Evolutionary conservation across 1,140 invertebrate species (phyloP).

Genomic region (Octopus sinensis): DNA sequence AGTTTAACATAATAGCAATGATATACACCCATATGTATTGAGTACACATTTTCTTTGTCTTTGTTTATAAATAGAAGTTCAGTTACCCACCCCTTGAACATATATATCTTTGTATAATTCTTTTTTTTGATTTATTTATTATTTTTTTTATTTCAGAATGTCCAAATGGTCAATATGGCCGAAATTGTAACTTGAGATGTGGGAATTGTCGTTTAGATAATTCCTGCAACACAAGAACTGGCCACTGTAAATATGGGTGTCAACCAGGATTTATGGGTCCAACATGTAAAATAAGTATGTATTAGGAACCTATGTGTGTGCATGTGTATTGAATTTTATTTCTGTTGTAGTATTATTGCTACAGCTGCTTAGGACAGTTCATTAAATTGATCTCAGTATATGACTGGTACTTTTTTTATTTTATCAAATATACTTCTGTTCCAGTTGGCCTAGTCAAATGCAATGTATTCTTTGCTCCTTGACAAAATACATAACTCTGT

Average conservation of each 20-base stretch:
- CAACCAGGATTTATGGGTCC: neutral
- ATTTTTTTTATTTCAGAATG: constrained; percentile 25
- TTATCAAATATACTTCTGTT: neutral
- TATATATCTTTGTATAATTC: too few relatives aligned
- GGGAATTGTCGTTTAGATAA: neutral
- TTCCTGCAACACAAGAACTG: neutral
- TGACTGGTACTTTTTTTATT: neutral
- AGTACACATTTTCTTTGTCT: too few relatives aligned
- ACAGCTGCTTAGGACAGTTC: neutral
- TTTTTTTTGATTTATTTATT: neutral
- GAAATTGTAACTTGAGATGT: constrained; percentile 21
- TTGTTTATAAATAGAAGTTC: too few relatives aligned
- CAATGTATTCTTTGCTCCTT: neutral
- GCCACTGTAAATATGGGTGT: neutral
- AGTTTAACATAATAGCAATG: too few relatives aligned
- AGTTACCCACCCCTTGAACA: too few relatives aligned
- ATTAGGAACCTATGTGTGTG: neutral
- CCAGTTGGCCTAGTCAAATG: too few relatives aligned
- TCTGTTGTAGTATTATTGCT: neutral
- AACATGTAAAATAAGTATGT: neutral
- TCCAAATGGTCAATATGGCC: constrained; percentile 24
- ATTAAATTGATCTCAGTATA: neutral
- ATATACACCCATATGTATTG: too few relatives aligned
- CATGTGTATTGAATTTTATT: neutral
- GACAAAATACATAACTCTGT: too few relatives aligned